Conservation (phyloP, 1,140 invertebrate species). For the Doryteuthis pealeii region DNA sequence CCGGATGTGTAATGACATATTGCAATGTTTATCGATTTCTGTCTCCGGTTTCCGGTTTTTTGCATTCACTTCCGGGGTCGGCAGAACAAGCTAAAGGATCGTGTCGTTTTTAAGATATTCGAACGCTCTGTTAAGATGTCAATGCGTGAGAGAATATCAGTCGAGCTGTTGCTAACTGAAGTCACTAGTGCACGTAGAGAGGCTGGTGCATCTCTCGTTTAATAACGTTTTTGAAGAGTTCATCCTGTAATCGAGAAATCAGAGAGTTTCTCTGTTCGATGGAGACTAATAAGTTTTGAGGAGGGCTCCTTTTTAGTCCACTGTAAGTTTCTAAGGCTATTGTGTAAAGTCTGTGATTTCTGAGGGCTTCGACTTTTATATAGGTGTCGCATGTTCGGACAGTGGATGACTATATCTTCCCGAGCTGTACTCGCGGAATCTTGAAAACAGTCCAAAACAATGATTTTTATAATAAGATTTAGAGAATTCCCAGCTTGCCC, state of each 20-base stretch:
- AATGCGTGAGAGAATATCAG: slow-evolving; percentile 52
- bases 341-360: slow-evolving; percentile 48
- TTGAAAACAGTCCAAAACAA: too few species aligned
- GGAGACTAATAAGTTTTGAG: slow-evolving; percentile 16
- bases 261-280: slow-evolving; percentile 32
- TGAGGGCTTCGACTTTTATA: slow-evolving; percentile 37
- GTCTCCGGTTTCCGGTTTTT: slow-evolving; percentile 32
- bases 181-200: slow-evolving; percentile 39
- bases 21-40: slow-evolving; percentile 36
- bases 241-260: slow-evolving; percentile 36
- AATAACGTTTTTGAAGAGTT: slow-evolving; percentile 38
- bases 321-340: slow-evolving; percentile 36
- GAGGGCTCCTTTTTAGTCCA: slow-evolving; percentile 30
- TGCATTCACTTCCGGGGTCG: not conserved
- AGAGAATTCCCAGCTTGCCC: too few species aligned
- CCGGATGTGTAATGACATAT: slow-evolving; percentile 46
- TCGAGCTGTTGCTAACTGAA: slow-evolving; percentile 51
- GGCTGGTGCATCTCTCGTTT: slow-evolving; percentile 26
- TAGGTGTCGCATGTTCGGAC: slow-evolving; percentile 47
- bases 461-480: too few species aligned
- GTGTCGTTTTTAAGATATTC: too few species aligned
- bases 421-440: too few species aligned
- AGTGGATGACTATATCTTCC: slow-evolving; percentile 47
- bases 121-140: slow-evolving; percentile 33
- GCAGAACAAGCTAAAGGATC: too few species aligned